Percentiles rank a stretch among this genome's conserved stretches.
Conservation (phyloP, 2,888 invertebrate genomes). For the Thumatha senex region DNA sequence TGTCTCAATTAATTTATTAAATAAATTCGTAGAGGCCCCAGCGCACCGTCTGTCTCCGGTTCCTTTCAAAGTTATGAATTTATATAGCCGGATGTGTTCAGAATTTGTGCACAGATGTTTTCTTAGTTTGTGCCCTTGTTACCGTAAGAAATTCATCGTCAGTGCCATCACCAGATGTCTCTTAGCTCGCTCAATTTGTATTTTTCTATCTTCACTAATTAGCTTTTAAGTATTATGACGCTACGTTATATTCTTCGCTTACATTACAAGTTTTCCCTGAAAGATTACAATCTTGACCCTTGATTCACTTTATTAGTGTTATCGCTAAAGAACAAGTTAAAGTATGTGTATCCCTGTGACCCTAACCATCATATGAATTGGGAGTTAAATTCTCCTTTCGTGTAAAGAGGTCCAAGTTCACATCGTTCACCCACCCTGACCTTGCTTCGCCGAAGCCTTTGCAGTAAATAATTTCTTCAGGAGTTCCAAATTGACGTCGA, state of each 20-base stretch:
- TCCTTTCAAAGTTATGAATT: constrained; percentile 74
- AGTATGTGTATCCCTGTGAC: too few species aligned
- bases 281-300: background rate
- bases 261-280: background rate
- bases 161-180: constrained; percentile 49
- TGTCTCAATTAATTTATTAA: constrained; percentile 77
- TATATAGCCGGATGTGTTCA: constrained; percentile 74
- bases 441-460: too few species aligned
- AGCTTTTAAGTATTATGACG: constrained; percentile 26
- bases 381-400: too few species aligned
- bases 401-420: too few species aligned
- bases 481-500: too few species aligned
- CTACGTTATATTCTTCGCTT: background rate
- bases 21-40: constrained; percentile 70
- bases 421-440: too few species aligned
- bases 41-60: constrained; percentile 68
- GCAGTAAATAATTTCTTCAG: too few species aligned
- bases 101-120: constrained; percentile 73
- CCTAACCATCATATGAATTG: too few species aligned
- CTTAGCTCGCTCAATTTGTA: constrained; percentile 27
- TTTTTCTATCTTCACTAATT: constrained; percentile 27
- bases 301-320: background rate
- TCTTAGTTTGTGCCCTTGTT: constrained; percentile 61
- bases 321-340: too few species aligned
- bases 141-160: constrained; percentile 46